Evolutionary conservation across 2,797 vertebrate genomes (phyloP).

Genomic region (Trematomus bernacchii): DNA sequence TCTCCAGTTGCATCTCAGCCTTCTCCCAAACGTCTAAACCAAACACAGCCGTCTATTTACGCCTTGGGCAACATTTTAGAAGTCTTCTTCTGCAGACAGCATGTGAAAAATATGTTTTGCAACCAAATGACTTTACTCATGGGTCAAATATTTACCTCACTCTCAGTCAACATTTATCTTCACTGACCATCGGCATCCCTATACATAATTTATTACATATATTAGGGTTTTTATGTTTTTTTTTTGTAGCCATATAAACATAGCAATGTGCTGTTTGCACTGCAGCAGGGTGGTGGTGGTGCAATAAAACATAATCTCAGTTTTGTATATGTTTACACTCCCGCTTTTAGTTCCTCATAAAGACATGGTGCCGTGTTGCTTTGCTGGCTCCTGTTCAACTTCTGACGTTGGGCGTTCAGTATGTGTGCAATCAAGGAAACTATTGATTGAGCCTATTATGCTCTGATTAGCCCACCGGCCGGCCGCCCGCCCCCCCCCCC

Average conservation of each 20-base stretch:
- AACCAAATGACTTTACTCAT: background rate
- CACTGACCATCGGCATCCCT: no score
- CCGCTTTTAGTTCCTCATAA: background rate
- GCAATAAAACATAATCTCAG: conserved; percentile 1
- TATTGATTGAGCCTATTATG: conserved; percentile 63
- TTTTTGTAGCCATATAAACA: background rate
- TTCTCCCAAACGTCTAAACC: conserved; percentile 3
- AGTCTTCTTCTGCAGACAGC: background rate
- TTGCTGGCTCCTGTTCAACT: conserved; percentile 43
- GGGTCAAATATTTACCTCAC: background rate
- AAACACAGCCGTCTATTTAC: background rate
- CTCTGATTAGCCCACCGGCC: conserved; percentile 49
- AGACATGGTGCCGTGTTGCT: conserved; percentile 2
- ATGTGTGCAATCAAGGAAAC: conserved; percentile 73
- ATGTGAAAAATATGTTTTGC: background rate
- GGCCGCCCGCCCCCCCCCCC: conserved; percentile 15
- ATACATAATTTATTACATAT: background rate
- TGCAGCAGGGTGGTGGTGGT: background rate
- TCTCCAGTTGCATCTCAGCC: background rate
- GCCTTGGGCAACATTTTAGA: conserved; percentile 7
- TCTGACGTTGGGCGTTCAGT: conserved; percentile 38
- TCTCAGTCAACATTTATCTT: background rate
- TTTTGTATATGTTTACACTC: background rate
- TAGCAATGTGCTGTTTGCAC: background rate
- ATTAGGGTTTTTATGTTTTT: background rate